A percentile compares a stretch with the other conserved stretches of the same genome.
These are phyloP conservation scores for Drosophila eohydei DNA, from an alignment of 2,888 invertebrate species.

Conservation along the genomic window DNA sequence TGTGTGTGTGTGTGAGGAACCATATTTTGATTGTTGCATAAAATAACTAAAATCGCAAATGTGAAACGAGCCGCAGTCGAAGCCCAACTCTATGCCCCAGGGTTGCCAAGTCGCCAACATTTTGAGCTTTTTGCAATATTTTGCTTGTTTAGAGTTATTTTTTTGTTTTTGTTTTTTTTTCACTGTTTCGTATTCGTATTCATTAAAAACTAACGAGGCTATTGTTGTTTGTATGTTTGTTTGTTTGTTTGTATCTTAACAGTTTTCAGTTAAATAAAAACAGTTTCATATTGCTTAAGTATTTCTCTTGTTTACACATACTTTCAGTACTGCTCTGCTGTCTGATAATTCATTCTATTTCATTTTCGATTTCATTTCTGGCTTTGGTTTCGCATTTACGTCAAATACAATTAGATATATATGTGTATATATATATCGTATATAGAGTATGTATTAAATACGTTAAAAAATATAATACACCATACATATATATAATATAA, in stretches of 20 bases:
- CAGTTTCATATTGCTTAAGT: constrained; percentile 37
- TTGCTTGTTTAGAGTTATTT: constrained; percentile 49
- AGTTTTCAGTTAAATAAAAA: constrained; percentile 54
- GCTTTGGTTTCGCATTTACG: constrained; percentile 32
- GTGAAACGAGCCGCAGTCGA: constrained; percentile 7
- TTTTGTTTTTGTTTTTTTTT: constrained; percentile 17
- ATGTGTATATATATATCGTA: constrained; percentile 46
- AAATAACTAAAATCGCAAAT: constrained; percentile 31
- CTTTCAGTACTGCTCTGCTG: constrained; percentile 36
- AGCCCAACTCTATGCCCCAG: constrained; percentile 1
- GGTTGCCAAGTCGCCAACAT: constrained; percentile 25
- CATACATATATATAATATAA: constrained; percentile 79
- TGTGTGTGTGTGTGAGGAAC: constrained; percentile 54
- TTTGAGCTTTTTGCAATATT: constrained; percentile 67
- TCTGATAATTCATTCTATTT: constrained; percentile 51
- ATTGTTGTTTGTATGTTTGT: constrained; percentile 58
- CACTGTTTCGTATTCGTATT: constrained; percentile 48
- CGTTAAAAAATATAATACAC: constrained; percentile 80
- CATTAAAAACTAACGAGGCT: constrained; percentile 78
- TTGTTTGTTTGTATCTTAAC: constrained; percentile 26
- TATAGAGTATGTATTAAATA: constrained; percentile 77
- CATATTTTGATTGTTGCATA: constrained; percentile 67
- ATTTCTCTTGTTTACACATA: constrained; percentile 13
- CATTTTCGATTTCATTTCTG: constrained; percentile 41
- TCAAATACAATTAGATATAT: constrained; percentile 69